Evolutionary conservation across 35 echinoderm and acorn worm species (phyloP).

Genomic region (Patiria miniata): DNA sequence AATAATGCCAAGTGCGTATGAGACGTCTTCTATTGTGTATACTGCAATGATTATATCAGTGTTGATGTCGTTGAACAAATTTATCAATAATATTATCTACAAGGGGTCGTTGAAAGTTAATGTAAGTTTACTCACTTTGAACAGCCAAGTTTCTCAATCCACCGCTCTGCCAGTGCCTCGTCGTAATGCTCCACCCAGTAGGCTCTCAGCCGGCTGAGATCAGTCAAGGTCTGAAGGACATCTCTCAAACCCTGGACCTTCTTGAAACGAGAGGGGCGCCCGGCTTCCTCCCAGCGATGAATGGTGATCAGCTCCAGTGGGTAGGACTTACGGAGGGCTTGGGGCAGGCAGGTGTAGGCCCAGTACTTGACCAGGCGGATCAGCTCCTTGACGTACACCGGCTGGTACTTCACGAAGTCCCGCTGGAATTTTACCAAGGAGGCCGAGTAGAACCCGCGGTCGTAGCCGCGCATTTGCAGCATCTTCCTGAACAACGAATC

Average conservation of each 20-base stretch:
- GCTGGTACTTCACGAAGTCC: background rate
- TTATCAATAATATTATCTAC: too few relatives aligned
- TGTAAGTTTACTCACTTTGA: background rate
- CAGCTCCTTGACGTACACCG: background rate
- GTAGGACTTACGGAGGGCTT: constrained; percentile 5
- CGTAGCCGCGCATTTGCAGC: too few relatives aligned
- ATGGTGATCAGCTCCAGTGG: constrained; percentile 38
- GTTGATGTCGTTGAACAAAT: too few relatives aligned
- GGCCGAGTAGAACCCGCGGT: background rate
- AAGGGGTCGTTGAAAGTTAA: background rate
- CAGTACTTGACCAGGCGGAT: constrained; percentile 37
- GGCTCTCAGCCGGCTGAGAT: background rate
- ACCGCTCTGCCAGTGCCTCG: background rate
- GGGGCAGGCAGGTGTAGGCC: background rate
- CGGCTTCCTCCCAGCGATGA: constrained; percentile 4
- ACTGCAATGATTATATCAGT: too few relatives aligned
- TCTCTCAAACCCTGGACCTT: background rate
- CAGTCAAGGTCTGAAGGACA: background rate
- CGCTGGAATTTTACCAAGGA: background rate
- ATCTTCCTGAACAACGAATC: too few relatives aligned
- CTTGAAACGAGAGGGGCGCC: background rate
- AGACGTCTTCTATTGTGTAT: too few relatives aligned
- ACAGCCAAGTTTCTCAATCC: background rate
- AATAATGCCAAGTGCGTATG: too few relatives aligned
- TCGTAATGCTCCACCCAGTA: background rate